These are phyloP conservation scores for Drosophila yakuba DNA, from an alignment of 1,140 invertebrate genomes.

Conservation along the genomic window DNA sequence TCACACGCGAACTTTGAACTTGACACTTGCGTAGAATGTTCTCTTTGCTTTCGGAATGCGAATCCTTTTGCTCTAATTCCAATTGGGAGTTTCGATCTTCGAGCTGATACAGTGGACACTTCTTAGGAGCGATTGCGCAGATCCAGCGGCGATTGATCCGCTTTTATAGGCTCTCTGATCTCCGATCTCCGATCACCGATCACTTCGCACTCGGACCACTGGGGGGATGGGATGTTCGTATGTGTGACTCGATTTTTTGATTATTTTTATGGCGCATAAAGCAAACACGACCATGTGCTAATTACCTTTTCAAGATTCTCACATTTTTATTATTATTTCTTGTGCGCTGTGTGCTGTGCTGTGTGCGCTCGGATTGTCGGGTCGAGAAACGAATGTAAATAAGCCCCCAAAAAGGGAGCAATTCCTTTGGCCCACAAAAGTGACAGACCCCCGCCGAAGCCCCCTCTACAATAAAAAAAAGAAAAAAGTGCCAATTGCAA, in stretches of 20 bases:
- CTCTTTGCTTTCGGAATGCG: neutral
- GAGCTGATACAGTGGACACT: constrained; percentile 43
- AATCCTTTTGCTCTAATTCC: neutral
- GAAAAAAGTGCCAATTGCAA: neutral
- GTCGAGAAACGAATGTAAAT: constrained; percentile 22
- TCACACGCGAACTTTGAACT: constrained; percentile 6
- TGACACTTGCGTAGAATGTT: neutral
- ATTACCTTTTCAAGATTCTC: constrained; percentile 78
- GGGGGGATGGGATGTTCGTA: constrained; percentile 52
- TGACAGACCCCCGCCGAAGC: neutral
- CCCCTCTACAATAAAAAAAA: neutral
- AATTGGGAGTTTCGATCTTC: neutral
- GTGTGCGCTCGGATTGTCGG: constrained; percentile 16
- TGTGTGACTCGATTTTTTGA: constrained; percentile 68
- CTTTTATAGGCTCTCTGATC: constrained; percentile 60
- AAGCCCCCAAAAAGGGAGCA: constrained; percentile 7
- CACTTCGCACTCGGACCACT: constrained; percentile 43
- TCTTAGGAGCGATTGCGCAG: constrained; percentile 56
- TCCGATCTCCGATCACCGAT: constrained; percentile 11
- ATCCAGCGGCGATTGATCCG: constrained; percentile 56
- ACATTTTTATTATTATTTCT: constrained; percentile 56
- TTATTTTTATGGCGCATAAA: constrained; percentile 70
- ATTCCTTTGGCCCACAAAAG: constrained; percentile 2
- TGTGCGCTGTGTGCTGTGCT: constrained; percentile 1
- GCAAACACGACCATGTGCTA: constrained; percentile 68